These are phyloP conservation scores for Neogale vison DNA, from an alignment of 2,113 vertebrate species.

Conservation along the genomic window DNA sequence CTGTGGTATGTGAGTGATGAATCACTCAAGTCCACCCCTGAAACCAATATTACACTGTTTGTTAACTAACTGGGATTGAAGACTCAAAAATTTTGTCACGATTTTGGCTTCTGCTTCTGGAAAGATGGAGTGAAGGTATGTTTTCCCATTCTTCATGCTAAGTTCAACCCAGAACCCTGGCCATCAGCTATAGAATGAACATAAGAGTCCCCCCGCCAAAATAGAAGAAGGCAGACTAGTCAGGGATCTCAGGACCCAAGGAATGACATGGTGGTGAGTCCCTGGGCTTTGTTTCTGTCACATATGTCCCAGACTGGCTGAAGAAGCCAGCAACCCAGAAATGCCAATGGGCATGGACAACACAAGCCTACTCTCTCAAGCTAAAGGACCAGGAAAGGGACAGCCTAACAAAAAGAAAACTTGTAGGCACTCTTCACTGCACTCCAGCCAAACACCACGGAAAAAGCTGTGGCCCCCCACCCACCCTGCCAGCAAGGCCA, in stretches of 20 bases:
- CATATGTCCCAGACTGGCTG: background rate
- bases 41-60: background rate
- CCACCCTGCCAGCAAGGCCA: background rate
- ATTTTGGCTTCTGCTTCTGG: slow-evolving; percentile 23
- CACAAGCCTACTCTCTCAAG: background rate
- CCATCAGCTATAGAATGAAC: background rate
- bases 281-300: background rate
- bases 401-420: background rate
- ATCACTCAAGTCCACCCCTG: background rate
- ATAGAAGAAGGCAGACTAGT: background rate
- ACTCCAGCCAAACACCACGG: background rate
- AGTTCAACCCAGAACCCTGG: background rate
- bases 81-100: background rate
- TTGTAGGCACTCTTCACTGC: background rate
- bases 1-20: background rate
- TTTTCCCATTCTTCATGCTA: slow-evolving; percentile 13
- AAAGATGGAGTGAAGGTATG: background rate
- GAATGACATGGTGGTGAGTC: background rate
- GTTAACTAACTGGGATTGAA: background rate
- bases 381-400: background rate
- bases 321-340: slow-evolving; percentile 8
- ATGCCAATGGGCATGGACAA: background rate
- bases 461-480: background rate
- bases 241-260: background rate
- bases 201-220: background rate